Percentiles rank a stretch among this genome's conserved stretches.
These are phyloP conservation scores for Cygnus atratus DNA, from an alignment of 2,113 vertebrate species.

Conservation along the genomic window DNA sequence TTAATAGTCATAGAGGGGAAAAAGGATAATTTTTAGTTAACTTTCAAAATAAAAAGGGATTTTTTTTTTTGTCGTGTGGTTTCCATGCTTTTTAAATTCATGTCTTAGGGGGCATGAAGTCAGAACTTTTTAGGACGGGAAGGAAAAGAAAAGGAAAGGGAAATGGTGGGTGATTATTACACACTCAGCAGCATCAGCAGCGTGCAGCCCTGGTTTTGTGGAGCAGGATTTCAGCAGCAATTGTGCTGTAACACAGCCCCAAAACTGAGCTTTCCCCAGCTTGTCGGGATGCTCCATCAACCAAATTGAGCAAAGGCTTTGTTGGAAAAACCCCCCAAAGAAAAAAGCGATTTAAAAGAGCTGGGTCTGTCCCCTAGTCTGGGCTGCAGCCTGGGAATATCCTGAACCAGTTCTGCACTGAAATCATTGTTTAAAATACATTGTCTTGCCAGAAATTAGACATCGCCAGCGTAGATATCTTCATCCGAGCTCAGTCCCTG, in stretches of 20 bases:
- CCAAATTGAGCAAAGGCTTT: not conserved
- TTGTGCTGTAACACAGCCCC: accelerated
- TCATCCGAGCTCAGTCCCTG: not conserved
- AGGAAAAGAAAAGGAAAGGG: not conserved
- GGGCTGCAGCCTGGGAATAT: accelerated
- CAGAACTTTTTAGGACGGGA: not conserved
- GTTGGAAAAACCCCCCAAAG: not conserved
- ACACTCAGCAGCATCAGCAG: accelerated
- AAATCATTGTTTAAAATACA: not conserved
- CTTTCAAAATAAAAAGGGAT: not conserved
- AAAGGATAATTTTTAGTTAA: not conserved
- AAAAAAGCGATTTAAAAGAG: accelerated
- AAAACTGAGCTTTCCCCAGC: accelerated
- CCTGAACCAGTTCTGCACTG: not conserved
- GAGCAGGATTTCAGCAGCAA: accelerated
- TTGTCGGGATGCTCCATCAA: not conserved
- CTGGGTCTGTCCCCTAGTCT: not conserved
- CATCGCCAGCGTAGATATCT: not conserved
- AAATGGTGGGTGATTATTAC: not conserved
- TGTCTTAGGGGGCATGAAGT: not conserved
- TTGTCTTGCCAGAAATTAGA: not conserved
- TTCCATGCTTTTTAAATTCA: not conserved
- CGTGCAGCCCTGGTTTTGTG: accelerated
- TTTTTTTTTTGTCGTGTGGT: not conserved
- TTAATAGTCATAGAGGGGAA: not conserved